Percentiles rank a stretch among this genome's conserved stretches.
These are phyloP conservation scores for Hephaestus fuliginosus DNA, from an alignment of 2,797 vertebrate species.

Conservation along the genomic window DNA sequence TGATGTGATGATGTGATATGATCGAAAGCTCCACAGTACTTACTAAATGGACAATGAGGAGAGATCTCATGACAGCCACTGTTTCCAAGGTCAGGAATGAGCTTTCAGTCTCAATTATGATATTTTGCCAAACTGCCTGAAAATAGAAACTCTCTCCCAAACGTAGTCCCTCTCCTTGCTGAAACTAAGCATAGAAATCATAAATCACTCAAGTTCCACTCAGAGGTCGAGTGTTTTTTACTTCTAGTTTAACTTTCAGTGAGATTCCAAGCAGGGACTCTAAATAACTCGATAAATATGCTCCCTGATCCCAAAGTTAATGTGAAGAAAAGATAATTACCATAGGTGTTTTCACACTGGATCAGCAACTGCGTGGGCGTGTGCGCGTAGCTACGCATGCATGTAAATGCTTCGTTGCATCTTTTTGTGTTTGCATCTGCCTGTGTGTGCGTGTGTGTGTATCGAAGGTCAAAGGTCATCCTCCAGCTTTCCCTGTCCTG, in stretches of 20 bases:
- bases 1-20: neutral
- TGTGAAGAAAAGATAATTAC: neutral
- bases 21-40: neutral
- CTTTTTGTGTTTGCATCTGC: constrained; percentile 14
- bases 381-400: neutral
- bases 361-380: neutral
- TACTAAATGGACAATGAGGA: neutral
- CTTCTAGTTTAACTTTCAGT: too few species aligned
- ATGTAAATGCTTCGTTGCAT: neutral
- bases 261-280: too few species aligned
- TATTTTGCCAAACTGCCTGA: too few species aligned
- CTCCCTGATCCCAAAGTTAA: neutral
- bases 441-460: neutral
- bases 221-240: too few species aligned
- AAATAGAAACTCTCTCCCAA: too few species aligned
- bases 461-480: constrained; percentile 62
- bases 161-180: too few species aligned
- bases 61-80: neutral
- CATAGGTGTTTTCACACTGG: neutral
- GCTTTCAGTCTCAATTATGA: neutral
- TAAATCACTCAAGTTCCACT: too few species aligned
- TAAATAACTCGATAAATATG: neutral
- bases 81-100: neutral
- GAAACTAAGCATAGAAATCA: too few species aligned
- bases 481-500: constrained; percentile 22